These are phyloP conservation scores for Stichodactyla helianthus DNA, from an alignment of 64 coral and sea anemone genomes.

Conservation along the genomic window DNA sequence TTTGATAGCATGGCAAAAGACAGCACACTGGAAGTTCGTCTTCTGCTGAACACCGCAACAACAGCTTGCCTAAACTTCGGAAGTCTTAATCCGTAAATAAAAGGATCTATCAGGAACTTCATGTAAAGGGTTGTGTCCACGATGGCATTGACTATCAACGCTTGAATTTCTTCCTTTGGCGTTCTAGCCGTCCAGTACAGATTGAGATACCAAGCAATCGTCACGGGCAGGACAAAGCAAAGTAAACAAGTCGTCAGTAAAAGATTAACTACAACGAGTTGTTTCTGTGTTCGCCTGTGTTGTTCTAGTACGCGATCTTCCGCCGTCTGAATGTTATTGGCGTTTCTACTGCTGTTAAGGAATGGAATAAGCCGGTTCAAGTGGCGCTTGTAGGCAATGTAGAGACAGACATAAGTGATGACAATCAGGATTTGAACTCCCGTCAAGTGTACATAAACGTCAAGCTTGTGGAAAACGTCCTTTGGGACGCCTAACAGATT, in stretches of 20 bases:
- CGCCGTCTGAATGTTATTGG: not conserved
- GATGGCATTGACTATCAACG: slow-evolving; percentile 46
- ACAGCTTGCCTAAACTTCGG: slow-evolving; percentile 54
- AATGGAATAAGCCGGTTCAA: slow-evolving; percentile 1
- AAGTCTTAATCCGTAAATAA: slow-evolving; percentile 62
- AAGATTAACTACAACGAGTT: slow-evolving; percentile 52
- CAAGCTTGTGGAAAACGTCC: slow-evolving; percentile 47
- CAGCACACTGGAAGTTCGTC: not conserved
- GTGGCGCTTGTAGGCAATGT: slow-evolving; percentile 55
- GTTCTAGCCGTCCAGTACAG: slow-evolving; percentile 42
- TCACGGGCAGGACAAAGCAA: slow-evolving; percentile 44
- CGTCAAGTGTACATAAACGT: slow-evolving; percentile 58
- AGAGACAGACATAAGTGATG: slow-evolving; percentile 41
- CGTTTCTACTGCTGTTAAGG: not conserved
- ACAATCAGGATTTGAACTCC: slow-evolving; percentile 40
- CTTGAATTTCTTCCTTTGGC: not conserved
- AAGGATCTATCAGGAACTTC: slow-evolving; percentile 73
- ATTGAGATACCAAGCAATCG: slow-evolving; percentile 57
- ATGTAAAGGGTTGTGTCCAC: slow-evolving; percentile 54
- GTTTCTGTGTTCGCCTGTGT: slow-evolving; percentile 21
- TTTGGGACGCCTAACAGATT: slow-evolving; percentile 48
- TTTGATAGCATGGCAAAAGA: slow-evolving; percentile 20
- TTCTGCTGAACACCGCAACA: slow-evolving; percentile 5
- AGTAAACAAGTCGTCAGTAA: slow-evolving; percentile 47
- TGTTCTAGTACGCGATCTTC: slow-evolving; percentile 9